A percentile compares a stretch with the other conserved stretches of the same genome.
phyloP scores from a whole-genome alignment of 2,888 invertebrate genomes.

The Conus canariensis region DNA sequence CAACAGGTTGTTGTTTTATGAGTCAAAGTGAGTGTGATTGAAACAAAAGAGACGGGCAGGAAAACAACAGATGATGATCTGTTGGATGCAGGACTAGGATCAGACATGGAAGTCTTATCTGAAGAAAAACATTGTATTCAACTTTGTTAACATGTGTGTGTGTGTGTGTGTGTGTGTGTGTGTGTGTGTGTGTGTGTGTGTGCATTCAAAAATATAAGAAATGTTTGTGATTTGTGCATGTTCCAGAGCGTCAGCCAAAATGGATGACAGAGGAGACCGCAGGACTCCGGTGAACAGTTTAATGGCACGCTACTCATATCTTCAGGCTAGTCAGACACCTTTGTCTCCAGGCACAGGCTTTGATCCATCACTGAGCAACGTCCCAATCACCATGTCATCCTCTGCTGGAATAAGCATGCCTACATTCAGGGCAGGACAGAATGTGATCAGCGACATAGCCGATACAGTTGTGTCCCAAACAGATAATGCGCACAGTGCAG shows the following conservation, averaged over 20 bases:
- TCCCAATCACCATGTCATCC: slow-evolving; percentile 19
- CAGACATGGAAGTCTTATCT: too few relatives aligned
- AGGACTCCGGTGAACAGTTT: slow-evolving; percentile 5
- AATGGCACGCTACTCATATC: slow-evolving; percentile 11
- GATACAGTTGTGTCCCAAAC: neutral
- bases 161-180: too few relatives aligned
- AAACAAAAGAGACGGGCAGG: too few relatives aligned
- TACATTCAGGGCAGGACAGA: slow-evolving; percentile 3
- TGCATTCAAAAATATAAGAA: too few relatives aligned
- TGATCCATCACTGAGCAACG: neutral
- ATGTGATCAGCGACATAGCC: slow-evolving; percentile 16
- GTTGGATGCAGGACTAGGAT: too few relatives aligned
- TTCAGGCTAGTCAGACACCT: neutral
- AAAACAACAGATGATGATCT: too few relatives aligned
- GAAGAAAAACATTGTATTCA: too few relatives aligned
- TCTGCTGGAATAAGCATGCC: slow-evolving; percentile 15
- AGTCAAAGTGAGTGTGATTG: too few relatives aligned
- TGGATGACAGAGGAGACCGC: slow-evolving; percentile 23
- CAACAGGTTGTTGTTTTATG: too few relatives aligned
- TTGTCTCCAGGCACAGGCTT: slow-evolving; percentile 1
- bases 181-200: neutral
- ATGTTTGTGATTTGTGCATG: neutral
- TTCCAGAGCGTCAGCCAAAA: neutral
- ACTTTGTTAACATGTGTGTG: too few relatives aligned
- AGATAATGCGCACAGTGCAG: neutral